Percentiles rank a stretch among this genome's conserved stretches.
phyloP scores from a whole-genome alignment of 2,888 invertebrate genomes.

The Rhingia campestris region DNA sequence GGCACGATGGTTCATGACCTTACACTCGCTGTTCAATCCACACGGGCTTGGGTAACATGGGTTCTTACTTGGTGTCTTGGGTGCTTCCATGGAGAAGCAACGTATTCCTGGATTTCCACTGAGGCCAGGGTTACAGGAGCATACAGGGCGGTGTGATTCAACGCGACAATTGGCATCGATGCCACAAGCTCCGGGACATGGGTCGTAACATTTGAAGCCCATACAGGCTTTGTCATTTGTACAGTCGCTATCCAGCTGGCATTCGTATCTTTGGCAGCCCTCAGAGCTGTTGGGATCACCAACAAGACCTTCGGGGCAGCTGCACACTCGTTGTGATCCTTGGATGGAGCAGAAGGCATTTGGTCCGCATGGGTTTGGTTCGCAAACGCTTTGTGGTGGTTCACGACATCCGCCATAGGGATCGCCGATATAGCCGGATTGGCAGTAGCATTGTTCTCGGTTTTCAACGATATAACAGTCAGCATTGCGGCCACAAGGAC shows the following conservation, averaged over 20 bases:
- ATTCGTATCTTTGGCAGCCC: conserved; percentile 91
- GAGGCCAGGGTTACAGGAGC: conserved; percentile 88
- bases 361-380: conserved; percentile 91
- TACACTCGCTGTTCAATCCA: conserved; percentile 91
- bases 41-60: conserved; percentile 91
- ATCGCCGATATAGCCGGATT: conserved; percentile 89
- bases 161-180: conserved; percentile 89
- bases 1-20: conserved; percentile 87
- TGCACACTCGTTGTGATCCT: conserved; percentile 87
- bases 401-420: conserved; percentile 90
- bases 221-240: conserved; percentile 89
- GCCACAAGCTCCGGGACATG: conserved; percentile 92
- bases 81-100: conserved; percentile 85
- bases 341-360: conserved; percentile 89
- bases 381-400: conserved; percentile 88
- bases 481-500: conserved; percentile 91
- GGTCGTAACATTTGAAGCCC: conserved; percentile 90
- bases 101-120: conserved; percentile 90
- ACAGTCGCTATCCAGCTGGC: conserved; percentile 91
- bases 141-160: conserved; percentile 91
- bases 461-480: conserved; percentile 93
- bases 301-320: conserved; percentile 89
- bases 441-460: conserved; percentile 93
- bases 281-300: conserved; percentile 89
- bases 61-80: conserved; percentile 84